These are phyloP conservation scores for Scartelaos histophorus DNA, from an alignment of 2,113 vertebrate species.

Conservation along the genomic window DNA sequence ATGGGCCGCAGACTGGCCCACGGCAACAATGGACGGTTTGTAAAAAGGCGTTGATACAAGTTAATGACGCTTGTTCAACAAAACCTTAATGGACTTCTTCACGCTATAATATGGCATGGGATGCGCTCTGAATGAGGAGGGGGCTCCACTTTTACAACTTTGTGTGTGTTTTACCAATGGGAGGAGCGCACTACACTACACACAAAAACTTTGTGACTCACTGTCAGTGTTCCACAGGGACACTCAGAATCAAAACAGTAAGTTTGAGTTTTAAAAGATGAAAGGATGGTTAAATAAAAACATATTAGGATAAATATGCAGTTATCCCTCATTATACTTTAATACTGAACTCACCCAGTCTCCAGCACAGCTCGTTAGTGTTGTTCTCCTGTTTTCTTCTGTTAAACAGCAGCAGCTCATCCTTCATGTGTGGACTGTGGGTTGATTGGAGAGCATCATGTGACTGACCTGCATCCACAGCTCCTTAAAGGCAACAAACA, in stretches of 20 bases:
- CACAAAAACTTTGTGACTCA: not conserved
- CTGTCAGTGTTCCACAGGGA: not conserved
- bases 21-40: constrained; percentile 91
- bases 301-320: not conserved
- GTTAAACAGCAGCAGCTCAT: not conserved
- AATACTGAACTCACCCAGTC: not conserved
- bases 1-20: constrained; percentile 92
- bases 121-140: constrained; percentile 79
- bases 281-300: not conserved
- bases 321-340: not conserved
- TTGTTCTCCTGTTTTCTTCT: no score
- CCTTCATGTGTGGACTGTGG: not conserved
- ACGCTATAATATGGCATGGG: constrained; percentile 92
- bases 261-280: not conserved
- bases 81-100: constrained; percentile 98
- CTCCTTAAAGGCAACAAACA: no score
- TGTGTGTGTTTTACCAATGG: constrained; percentile 66
- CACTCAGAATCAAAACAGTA: not conserved
- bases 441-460: no score
- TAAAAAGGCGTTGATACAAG: constrained; percentile 97
- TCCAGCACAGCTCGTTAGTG: not conserved
- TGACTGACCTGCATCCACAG: no score
- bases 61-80: constrained; percentile 97
- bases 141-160: constrained; percentile 69
- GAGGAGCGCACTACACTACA: constrained; percentile 41